Conservation (phyloP, 2,797 vertebrate species). For the Iguana delicatissima region DNA sequence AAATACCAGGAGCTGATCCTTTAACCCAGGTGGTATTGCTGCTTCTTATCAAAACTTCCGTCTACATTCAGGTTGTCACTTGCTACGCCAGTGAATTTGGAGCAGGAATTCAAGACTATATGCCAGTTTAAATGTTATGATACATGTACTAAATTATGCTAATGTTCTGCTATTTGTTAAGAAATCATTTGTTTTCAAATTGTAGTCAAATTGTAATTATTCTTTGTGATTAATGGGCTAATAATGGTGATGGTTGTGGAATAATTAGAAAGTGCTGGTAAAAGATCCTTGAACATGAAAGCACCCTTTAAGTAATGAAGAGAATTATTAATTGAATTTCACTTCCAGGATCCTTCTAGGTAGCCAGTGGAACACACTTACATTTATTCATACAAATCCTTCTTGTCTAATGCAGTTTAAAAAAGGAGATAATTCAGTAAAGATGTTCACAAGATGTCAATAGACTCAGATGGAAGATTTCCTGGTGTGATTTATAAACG, state of each 20-base stretch:
- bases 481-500: not conserved
- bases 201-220: constrained; percentile 12
- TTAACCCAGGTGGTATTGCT: not conserved
- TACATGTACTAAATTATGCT: not conserved
- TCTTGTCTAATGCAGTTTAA: constrained; percentile 7
- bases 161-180: constrained; percentile 13
- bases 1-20: too few relatives aligned
- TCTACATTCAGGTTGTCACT: not conserved
- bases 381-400: constrained; percentile 14
- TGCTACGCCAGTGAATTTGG: not conserved
- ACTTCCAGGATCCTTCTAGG: constrained; percentile 18
- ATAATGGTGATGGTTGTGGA: constrained; percentile 38
- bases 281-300: constrained; percentile 45
- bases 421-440: constrained; percentile 7
- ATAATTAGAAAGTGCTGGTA: constrained; percentile 36
- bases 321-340: constrained; percentile 33
- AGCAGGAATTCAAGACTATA: not conserved
- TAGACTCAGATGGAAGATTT: constrained; percentile 16
- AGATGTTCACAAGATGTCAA: not conserved
- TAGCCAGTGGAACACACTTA: constrained; percentile 18
- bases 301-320: constrained; percentile 37
- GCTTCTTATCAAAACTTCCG: not conserved
- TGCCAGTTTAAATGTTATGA: not conserved
- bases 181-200: constrained; percentile 15
- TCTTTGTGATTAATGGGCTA: constrained; percentile 35